Evolutionary conservation across 2,888 invertebrate genomes (phyloP).

Genomic region (Lepeophtheirus nordmannii): DNA sequence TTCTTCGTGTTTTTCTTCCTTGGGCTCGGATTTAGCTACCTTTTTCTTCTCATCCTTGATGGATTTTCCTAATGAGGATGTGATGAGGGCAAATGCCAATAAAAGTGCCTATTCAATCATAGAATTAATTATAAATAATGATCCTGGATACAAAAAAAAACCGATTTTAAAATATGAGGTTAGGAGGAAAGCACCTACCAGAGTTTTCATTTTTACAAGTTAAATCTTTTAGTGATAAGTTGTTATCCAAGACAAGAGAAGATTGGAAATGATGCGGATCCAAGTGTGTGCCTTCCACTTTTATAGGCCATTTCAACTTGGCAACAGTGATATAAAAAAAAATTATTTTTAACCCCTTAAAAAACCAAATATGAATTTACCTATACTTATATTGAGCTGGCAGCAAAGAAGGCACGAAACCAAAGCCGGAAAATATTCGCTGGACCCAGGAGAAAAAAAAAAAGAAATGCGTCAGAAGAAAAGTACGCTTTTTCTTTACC

Average conservation of each 20-base stretch:
- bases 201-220: neutral
- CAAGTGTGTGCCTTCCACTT: neutral
- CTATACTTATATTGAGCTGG: neutral
- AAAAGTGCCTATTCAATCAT: neutral
- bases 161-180: neutral
- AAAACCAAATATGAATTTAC: neutral
- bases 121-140: neutral
- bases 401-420: too few species aligned
- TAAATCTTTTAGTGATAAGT: neutral
- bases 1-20: neutral
- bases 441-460: too few species aligned
- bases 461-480: too few species aligned
- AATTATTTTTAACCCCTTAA: neutral
- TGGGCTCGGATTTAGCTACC: neutral
- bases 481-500: too few species aligned
- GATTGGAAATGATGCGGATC: neutral
- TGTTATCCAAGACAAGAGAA: neutral
- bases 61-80: conserved; percentile 3
- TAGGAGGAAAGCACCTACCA: neutral
- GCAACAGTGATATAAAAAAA: neutral
- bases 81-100: neutral
- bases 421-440: too few species aligned
- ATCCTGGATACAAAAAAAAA: neutral
- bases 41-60: neutral
- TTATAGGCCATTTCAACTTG: neutral